phyloP scores from a whole-genome alignment of 1,140 invertebrate species.

The Caerostris extrusa region DNA sequence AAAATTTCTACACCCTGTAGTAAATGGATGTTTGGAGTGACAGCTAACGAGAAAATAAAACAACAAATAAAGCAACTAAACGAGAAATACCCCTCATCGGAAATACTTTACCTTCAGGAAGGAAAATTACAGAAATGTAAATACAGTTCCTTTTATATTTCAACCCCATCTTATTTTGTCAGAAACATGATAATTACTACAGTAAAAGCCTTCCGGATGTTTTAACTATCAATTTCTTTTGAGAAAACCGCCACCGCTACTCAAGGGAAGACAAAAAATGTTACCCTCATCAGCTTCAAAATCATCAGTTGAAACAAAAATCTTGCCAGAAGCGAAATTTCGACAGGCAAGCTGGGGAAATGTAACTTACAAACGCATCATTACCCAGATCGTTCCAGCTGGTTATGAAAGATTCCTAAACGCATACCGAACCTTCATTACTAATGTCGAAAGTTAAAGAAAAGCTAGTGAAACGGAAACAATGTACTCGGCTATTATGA shows the following conservation, averaged over 20 bases:
- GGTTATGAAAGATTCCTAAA: constrained; percentile 24
- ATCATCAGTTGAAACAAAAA: constrained; percentile 24
- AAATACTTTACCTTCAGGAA: not conserved
- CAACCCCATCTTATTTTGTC: not conserved
- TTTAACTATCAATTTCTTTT: not conserved
- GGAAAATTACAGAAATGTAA: not conserved
- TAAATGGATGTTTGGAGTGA: no score
- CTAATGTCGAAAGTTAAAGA: constrained; percentile 38
- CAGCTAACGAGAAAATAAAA: no score
- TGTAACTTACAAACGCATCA: constrained; percentile 66
- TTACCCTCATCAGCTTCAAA: not conserved
- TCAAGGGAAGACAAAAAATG: not conserved
- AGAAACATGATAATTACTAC: not conserved
- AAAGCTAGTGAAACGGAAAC: constrained; percentile 65
- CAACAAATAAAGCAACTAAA: not conserved
- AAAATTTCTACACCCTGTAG: no score
- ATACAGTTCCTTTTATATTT: not conserved
- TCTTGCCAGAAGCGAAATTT: not conserved
- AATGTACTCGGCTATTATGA: constrained; percentile 65
- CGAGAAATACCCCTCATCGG: not conserved
- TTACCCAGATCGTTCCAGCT: constrained; percentile 49
- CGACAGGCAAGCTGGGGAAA: constrained; percentile 41
- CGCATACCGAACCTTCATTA: constrained; percentile 11
- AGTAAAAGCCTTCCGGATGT: not conserved
- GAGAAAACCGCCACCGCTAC: not conserved